Evolutionary conservation across 30 jellyfish, hydroid and myxozoan genomes (phyloP).

Genomic region (Turritopsis rubra): DNA sequence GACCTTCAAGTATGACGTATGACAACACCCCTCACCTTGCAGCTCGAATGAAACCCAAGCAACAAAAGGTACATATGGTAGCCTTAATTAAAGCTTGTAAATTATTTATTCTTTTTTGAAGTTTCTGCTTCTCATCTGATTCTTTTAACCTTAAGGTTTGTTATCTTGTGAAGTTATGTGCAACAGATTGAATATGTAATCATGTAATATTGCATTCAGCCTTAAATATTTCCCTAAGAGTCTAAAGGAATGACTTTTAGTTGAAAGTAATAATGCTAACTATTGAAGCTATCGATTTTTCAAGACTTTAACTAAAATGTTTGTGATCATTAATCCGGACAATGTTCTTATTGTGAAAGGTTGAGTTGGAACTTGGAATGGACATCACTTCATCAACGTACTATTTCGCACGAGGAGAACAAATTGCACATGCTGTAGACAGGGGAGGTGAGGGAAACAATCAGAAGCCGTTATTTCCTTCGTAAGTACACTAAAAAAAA

Average conservation of each 20-base stretch:
- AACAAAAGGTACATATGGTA: slow-evolving; percentile 43
- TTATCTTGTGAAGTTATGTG: too few species aligned
- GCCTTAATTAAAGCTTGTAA: too few species aligned
- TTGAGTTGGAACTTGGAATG: slow-evolving; percentile 76
- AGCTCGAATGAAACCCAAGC: slow-evolving; percentile 75
- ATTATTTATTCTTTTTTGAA: too few species aligned
- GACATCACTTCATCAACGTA: slow-evolving; percentile 51
- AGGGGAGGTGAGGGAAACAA: slow-evolving; percentile 35
- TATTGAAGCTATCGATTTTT: too few species aligned
- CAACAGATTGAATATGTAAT: too few species aligned
- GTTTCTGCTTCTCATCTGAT: too few species aligned
- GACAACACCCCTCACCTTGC: slow-evolving; percentile 59
- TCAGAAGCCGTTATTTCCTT: slow-evolving; percentile 21
- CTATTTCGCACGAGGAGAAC: slow-evolving; percentile 85
- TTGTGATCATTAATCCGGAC: not conserved
- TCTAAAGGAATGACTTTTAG: too few species aligned
- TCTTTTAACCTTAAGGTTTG: too few species aligned
- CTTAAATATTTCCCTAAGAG: too few species aligned
- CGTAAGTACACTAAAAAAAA: not conserved
- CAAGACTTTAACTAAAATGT: too few species aligned
- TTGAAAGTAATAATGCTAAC: too few species aligned
- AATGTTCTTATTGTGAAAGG: slow-evolving; percentile 27
- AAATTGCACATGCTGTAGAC: slow-evolving; percentile 89
- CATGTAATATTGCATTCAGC: too few species aligned
- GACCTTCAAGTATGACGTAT: slow-evolving; percentile 78